phyloP scores from a whole-genome alignment of 1,140 invertebrate species.

The Heliothis virescens region DNA sequence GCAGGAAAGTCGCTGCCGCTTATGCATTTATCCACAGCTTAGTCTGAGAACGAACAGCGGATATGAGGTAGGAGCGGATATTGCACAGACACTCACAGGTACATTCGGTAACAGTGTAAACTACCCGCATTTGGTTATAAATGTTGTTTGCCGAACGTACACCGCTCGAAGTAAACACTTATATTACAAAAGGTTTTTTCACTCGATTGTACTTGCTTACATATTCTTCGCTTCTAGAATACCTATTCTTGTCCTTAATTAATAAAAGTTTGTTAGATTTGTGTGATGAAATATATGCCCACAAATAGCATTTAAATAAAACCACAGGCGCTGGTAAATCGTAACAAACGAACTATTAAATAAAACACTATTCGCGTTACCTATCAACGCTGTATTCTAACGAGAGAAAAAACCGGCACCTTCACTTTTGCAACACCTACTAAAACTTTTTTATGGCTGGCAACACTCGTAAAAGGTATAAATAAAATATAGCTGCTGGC shows the following conservation, averaged over 20 bases:
- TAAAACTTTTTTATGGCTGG: conserved; percentile 83
- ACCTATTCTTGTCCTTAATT: neutral
- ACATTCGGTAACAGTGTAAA: conserved; percentile 63
- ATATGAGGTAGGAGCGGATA: conserved; percentile 65
- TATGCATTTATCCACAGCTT: conserved; percentile 3
- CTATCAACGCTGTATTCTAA: conserved; percentile 70
- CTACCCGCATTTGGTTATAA: conserved; percentile 60
- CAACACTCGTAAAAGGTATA: conserved; percentile 83
- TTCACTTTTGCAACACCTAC: conserved; percentile 79
- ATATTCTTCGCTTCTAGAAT: neutral
- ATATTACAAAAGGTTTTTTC: conserved; percentile 45
- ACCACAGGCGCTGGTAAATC: neutral
- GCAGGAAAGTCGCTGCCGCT: conserved; percentile 35
- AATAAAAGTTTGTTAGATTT: neutral
- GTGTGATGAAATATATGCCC: neutral
- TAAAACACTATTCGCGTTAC: conserved; percentile 67
- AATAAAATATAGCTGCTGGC: conserved; percentile 80
- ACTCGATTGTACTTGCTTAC: neutral
- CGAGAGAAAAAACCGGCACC: conserved; percentile 65
- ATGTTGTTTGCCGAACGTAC: conserved; percentile 55
- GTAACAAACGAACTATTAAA: conserved; percentile 58
- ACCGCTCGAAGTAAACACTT: conserved; percentile 42
- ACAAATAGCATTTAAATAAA: neutral
- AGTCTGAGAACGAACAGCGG: conserved; percentile 57
- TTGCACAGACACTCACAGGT: conserved; percentile 63